phyloP scores from a whole-genome alignment of 1,140 invertebrate genomes.

The Drosophila nannoptera region DNA sequence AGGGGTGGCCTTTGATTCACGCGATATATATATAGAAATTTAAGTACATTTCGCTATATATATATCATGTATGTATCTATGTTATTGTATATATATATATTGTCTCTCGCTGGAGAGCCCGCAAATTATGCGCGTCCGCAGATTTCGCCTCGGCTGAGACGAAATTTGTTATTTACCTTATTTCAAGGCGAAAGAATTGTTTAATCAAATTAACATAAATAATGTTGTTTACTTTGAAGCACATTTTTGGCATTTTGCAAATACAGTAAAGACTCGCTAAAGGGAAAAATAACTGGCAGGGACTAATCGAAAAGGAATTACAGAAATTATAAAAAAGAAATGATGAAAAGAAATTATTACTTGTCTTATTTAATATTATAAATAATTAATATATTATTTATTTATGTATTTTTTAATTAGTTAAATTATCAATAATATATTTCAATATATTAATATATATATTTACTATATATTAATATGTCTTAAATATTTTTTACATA shows the following conservation, averaged over 20 bases:
- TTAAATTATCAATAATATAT: no score
- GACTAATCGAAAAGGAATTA: no score
- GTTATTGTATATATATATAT: neutral
- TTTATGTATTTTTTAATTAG: no score
- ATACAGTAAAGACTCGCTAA: neutral
- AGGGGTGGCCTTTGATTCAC: neutral
- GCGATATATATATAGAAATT: neutral
- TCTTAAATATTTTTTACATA: no score
- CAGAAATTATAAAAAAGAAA: no score
- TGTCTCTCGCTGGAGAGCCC: neutral
- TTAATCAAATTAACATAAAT: neutral
- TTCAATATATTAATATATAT: no score
- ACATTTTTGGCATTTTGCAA: neutral
- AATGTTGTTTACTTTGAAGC: conserved; percentile 4
- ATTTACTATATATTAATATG: no score
- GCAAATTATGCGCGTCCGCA: conserved; percentile 8
- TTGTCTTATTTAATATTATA: no score
- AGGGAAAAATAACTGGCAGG: neutral
- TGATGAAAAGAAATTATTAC: no score
- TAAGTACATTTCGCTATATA: neutral
- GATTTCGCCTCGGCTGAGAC: conserved; percentile 9
- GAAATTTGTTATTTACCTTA: conserved; percentile 6
- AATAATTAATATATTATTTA: no score
- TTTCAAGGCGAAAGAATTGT: conserved; percentile 10
- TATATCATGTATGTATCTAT: neutral